Percentiles rank a stretch among this genome's conserved stretches.
These are phyloP conservation scores for Orussus abietinus DNA, from an alignment of 1,140 invertebrate species.

Conservation along the genomic window DNA sequence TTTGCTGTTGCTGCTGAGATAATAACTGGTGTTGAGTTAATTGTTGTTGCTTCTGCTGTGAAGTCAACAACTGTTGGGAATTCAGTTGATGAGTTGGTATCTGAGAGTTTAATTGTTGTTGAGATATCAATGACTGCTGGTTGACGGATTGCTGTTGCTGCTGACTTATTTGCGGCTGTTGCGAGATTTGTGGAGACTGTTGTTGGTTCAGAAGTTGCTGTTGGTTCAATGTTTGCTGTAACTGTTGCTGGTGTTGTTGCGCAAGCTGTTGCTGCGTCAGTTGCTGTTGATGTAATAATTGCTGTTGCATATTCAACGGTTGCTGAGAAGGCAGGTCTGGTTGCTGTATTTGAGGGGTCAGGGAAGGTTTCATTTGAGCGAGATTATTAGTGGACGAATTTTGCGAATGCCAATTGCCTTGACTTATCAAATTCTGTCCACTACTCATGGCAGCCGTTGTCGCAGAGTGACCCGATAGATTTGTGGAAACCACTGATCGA, in stretches of 20 bases:
- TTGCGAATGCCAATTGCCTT: conserved; percentile 20
- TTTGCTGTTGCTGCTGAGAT: conserved; percentile 34
- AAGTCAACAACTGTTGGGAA: conserved; percentile 9
- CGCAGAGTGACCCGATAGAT: conserved; percentile 41
- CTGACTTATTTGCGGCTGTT: conserved; percentile 40
- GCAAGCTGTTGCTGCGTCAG: conserved; percentile 45
- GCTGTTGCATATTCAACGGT: conserved; percentile 34
- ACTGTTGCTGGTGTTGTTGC: conserved; percentile 46
- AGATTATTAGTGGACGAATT: conserved; percentile 17
- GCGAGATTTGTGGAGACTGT: conserved; percentile 27
- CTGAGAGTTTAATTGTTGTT: conserved; percentile 30
- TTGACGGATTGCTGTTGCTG: conserved; percentile 24
- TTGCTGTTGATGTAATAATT: conserved; percentile 36
- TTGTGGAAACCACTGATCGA: conserved; percentile 44
- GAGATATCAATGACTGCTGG: conserved; percentile 23
- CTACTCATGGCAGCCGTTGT: conserved; percentile 44
- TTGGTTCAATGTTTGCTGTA: conserved; percentile 33
- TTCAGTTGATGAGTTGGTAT: conserved; percentile 21
- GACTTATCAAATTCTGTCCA: conserved; percentile 48
- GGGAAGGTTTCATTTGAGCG: conserved; percentile 15
- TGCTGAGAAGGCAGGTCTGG: conserved; percentile 31
- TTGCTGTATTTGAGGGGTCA: conserved; percentile 23
- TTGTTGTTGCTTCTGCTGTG: conserved; percentile 5
- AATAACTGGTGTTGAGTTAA: conserved; percentile 22
- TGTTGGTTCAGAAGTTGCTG: conserved; percentile 49